A percentile compares a stretch with the other conserved stretches of the same genome.
phyloP scores from a whole-genome alignment of 2,113 vertebrate genomes.

The Esox niger region DNA sequence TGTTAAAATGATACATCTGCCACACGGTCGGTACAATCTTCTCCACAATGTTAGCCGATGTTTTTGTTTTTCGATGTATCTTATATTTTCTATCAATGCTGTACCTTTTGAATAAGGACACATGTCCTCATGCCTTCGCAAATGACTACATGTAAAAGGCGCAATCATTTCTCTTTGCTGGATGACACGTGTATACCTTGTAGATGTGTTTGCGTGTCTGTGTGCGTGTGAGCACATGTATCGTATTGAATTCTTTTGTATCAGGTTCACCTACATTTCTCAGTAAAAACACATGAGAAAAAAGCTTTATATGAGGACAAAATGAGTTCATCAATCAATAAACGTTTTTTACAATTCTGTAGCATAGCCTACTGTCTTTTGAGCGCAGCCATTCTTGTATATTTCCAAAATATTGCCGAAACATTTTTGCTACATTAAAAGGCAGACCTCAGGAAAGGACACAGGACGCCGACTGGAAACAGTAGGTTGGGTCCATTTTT shows the following conservation, averaged over 20 bases:
- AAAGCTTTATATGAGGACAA: neutral
- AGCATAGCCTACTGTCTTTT: too few relatives aligned
- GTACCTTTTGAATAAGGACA: neutral
- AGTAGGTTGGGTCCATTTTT: too few relatives aligned
- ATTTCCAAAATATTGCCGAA: too few relatives aligned
- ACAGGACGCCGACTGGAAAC: too few relatives aligned
- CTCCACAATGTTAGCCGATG: neutral
- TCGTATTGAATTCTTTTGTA: neutral
- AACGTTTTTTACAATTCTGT: neutral
- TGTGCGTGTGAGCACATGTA: neutral
- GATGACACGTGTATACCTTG: neutral
- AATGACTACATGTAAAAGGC: neutral
- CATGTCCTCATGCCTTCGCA: neutral
- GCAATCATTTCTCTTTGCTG: neutral
- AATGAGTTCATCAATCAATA: neutral
- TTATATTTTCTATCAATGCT: neutral
- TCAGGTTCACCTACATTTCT: neutral
- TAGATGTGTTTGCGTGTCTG: neutral
- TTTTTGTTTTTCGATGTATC: neutral
- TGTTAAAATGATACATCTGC: slow-evolving; percentile 20
- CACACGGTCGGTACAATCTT: slow-evolving; percentile 8
- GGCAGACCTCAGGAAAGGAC: too few relatives aligned
- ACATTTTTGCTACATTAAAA: too few relatives aligned
- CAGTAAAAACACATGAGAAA: neutral
- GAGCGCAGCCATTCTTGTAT: too few relatives aligned